phyloP scores from a whole-genome alignment of 2,888 invertebrate genomes.

The Cephus sareptanus region DNA sequence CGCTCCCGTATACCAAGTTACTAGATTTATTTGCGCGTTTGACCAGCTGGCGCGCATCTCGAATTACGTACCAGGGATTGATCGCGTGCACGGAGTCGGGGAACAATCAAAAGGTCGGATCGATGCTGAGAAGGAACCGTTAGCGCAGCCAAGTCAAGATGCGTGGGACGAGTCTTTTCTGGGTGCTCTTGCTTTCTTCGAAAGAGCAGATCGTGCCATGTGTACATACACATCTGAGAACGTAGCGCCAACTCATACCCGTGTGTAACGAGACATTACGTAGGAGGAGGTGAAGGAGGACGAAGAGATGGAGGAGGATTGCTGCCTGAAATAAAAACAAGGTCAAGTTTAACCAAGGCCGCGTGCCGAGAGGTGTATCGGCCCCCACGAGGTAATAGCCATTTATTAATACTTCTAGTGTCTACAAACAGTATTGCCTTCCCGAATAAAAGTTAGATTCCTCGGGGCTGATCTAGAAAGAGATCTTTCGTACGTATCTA shows the following conservation, averaged over 20 bases:
- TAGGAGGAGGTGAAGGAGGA: slow-evolving; percentile 23
- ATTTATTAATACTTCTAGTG: slow-evolving; percentile 38
- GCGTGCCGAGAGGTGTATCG: slow-evolving; percentile 52
- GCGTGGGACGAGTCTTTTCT: neutral
- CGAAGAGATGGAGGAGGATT: slow-evolving; percentile 19
- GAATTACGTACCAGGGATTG: neutral
- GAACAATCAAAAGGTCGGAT: neutral
- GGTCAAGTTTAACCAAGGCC: slow-evolving; percentile 67
- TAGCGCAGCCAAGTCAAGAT: neutral
- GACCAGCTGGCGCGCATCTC: neutral
- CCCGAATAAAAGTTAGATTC: neutral
- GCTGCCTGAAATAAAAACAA: slow-evolving; percentile 66
- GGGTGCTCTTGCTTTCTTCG: neutral
- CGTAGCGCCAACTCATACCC: neutral
- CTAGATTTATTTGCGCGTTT: neutral
- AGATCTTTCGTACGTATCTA: neutral
- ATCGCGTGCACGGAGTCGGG: neutral
- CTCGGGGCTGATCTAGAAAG: neutral
- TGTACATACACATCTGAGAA: neutral
- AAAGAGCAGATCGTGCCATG: neutral
- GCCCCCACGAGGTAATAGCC: slow-evolving; percentile 40
- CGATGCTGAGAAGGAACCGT: neutral
- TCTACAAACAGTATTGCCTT: neutral
- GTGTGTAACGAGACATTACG: slow-evolving; percentile 33
- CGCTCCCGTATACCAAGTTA: neutral